Base-by-base conservation (phyloP, 2,888 invertebrate genomes). In the Rotaria sp. region DNA sequence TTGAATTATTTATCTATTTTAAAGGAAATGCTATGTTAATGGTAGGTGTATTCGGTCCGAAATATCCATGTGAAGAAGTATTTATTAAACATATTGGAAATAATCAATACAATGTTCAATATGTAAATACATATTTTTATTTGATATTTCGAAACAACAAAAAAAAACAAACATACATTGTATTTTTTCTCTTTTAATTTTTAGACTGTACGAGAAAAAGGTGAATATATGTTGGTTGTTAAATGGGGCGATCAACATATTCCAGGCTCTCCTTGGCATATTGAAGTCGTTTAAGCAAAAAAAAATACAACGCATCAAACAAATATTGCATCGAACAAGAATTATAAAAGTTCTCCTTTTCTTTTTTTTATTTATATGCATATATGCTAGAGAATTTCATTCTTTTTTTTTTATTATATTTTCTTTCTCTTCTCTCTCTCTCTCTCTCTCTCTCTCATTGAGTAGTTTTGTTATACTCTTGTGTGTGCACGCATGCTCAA, bases 181-280 rank as follows among this genome's bases (percentile, higher is more conserved):
- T n/a, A 50, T 35, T 35, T 5, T 15, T 30, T 67, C 35, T 21
- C 10, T 15, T 11, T 15, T 52, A 24, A 24, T 52, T 24, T 45
- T 41, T 80, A 80, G 41, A 80, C 95, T 89, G 95, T 96, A 87
- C 94, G 95, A 90, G 97, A 97, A 90, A 94, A 95, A 90, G 97
- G 97, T 89, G 96, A 96, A 86, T 96, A 97, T 92, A 94, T 96
- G 80, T 94, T 97, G 89, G 94, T 96, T 90, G 94, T 97, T 89
- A 96, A 96, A 92, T 97, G 96, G 96, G 97, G 97, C 85, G 97
- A 97, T 88, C 96, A 97, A 87, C 96, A 97, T 92, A 95, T 97
- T 92, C 96, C 97, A 89, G 97, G 97, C 89, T 96, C 96, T 89
- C 97, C 97, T 87, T 97, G 94, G 93, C 87, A 88, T 52, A 87